Evolutionary conservation across 2,113 vertebrate genomes (phyloP).

Genomic region (Brachyhypopomus occidentalis): DNA sequence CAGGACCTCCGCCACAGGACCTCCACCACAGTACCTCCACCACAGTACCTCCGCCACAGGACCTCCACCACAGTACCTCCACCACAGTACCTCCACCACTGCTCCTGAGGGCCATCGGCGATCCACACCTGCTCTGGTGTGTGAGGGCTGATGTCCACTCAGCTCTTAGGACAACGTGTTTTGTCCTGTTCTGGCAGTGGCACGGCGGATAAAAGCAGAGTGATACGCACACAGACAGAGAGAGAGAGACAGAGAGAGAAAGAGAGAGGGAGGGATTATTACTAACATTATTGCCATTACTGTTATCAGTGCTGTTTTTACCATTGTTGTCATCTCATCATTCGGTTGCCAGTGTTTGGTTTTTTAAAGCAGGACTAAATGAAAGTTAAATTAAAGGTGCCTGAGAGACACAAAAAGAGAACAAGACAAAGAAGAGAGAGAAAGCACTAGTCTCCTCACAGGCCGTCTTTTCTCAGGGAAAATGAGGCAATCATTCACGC

Average conservation of each 20-base stretch:
- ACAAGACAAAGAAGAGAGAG: neutral
- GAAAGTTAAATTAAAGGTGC: neutral
- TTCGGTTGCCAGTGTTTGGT: neutral
- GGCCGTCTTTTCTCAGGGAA: constrained; percentile 1
- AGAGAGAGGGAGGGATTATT: too few species aligned
- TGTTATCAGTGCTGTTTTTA: neutral
- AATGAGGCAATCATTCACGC: neutral
- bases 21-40: too few species aligned
- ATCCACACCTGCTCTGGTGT: too few species aligned
- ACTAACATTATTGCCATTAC: neutral
- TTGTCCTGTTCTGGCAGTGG: constrained; percentile 25
- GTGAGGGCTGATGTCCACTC: too few species aligned
- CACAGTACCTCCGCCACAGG: too few species aligned
- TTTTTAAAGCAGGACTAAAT: neutral
- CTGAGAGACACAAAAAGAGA: neutral
- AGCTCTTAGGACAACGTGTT: neutral
- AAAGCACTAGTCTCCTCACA: neutral
- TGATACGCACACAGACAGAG: neutral
- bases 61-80: too few species aligned
- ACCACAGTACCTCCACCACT: too few species aligned
- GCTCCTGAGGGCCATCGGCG: neutral
- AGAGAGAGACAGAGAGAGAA: too few species aligned
- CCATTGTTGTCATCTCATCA: neutral
- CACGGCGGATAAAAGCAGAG: constrained; percentile 18
- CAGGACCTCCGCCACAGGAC: too few species aligned